Base-by-base conservation (phyloP, 2,888 invertebrate genomes). In the Aphidoletes aphidimyza region DNA sequence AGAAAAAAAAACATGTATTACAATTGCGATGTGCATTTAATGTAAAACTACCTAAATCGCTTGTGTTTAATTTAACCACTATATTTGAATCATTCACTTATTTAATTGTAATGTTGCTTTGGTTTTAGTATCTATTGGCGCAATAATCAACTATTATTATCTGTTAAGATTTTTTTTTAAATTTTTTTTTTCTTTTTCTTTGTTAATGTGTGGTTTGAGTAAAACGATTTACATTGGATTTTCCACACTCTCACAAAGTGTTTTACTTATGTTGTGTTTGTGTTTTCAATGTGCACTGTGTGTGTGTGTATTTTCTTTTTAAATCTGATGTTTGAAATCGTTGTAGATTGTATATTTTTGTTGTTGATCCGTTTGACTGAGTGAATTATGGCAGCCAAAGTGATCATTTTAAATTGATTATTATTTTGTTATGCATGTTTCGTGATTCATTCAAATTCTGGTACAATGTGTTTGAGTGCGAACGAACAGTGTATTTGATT, bases 101-200 rank as follows among this genome's bases (percentile, higher is more conserved):
- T 54, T 54, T 54, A 54, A 30, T 34, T 34, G 11, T 11, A 22
- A 22, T 54, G 3, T 26, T 54, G 22, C 26, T n/a, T 54, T 5
- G 3, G 26, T 54, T 3, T 54, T 34, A 69, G 14, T 0, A 30
- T 30, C 34, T 69, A 30, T 30, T 69, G 69, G 30, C n/a, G n/a
- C 30, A 69, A 69, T 69, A 69, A n/a, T 69, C 30, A 69, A 30
- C 69, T 69, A 69, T 69, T 69, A 69, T 69, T 69, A 69, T 69
- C 69, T 5, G 34, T 30, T 2, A 69, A 69, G 9, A n/a, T n/a
- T n/a, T n/a, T n/a, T n/a, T n/a, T n/a, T n/a, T n/a, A n/a, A n/a
- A n/a, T n/a, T n/a, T n/a, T n/a, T n/a, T n/a, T n/a, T n/a, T n/a
- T n/a, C n/a, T n/a, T n/a, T 54, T 1, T 54, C 22, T 22, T 1